These are phyloP conservation scores for Drosophila carrolli DNA, from an alignment of 1,140 invertebrate genomes.

Conservation along the genomic window DNA sequence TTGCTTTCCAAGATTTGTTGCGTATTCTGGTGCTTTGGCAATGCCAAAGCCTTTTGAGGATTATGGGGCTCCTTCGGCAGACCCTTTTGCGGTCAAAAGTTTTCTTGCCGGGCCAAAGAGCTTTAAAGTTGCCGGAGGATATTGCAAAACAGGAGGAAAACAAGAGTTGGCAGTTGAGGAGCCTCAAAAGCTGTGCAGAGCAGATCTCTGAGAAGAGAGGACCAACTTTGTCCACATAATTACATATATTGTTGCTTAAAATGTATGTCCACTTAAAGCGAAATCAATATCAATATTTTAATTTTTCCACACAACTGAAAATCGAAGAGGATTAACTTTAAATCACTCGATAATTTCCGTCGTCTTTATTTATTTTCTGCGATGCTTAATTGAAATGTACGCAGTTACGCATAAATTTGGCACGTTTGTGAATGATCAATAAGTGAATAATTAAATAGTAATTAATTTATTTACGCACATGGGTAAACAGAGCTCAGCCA, in stretches of 20 bases:
- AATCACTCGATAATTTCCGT: conserved; percentile 9
- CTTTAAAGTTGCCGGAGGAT: conserved; percentile 39
- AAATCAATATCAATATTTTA: not conserved
- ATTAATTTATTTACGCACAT: conserved; percentile 50
- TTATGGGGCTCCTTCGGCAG: conserved; percentile 29
- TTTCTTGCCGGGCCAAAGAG: conserved; percentile 39
- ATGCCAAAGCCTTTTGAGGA: conserved; percentile 40
- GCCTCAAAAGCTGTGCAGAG: not conserved
- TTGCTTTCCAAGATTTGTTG: conserved; percentile 20
- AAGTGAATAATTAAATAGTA: conserved; percentile 55
- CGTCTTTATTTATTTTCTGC: conserved; percentile 19
- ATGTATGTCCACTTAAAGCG: not conserved
- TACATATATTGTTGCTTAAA: not conserved
- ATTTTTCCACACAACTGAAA: no score
- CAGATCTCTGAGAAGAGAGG: not conserved
- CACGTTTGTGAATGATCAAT: conserved; percentile 36
- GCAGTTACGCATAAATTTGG: conserved; percentile 9
- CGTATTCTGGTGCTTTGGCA: conserved; percentile 32
- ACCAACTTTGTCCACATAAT: not conserved
- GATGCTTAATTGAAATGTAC: conserved; percentile 39
- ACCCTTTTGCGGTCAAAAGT: conserved; percentile 47
- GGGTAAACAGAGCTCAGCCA: conserved; percentile 16
- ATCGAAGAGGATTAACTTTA: not conserved
- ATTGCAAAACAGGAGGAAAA: conserved; percentile 34
- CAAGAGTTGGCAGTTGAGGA: not conserved